These are phyloP conservation scores for Anagyrus pseudococci DNA, from an alignment of 2,888 invertebrate genomes.

Conservation along the genomic window DNA sequence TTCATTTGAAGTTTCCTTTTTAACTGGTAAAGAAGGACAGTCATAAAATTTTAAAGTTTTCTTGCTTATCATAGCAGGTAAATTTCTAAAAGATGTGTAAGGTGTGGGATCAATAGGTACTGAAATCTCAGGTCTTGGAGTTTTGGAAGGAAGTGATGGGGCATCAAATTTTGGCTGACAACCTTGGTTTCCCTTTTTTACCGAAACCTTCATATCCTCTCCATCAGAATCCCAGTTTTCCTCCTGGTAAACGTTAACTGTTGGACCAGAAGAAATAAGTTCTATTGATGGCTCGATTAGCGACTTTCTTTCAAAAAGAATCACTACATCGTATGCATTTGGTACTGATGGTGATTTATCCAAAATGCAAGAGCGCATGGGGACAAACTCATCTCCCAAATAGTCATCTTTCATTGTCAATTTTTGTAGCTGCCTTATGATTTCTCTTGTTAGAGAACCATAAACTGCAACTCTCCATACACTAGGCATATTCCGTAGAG, in stretches of 20 bases:
- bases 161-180: neutral
- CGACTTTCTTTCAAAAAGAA: slow-evolving; percentile 36
- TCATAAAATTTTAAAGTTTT: neutral
- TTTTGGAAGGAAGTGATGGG: neutral
- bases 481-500: slow-evolving; percentile 30
- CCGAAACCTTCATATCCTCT: too few relatives aligned
- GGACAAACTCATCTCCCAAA: slow-evolving; percentile 30
- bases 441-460: slow-evolving; percentile 29
- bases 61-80: neutral
- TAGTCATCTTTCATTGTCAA: slow-evolving; percentile 20
- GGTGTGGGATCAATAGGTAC: neutral
- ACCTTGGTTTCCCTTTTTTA: too few relatives aligned
- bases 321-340: slow-evolving; percentile 35
- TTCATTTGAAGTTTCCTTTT: too few relatives aligned
- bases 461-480: slow-evolving; percentile 32
- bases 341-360: slow-evolving; percentile 30
- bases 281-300: slow-evolving; percentile 25
- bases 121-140: neutral
- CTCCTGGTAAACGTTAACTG: slow-evolving; percentile 21
- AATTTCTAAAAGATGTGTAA: neutral
- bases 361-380: slow-evolving; percentile 30
- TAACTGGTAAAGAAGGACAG: neutral
- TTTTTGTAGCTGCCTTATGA: slow-evolving; percentile 20
- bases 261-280: slow-evolving; percentile 16
- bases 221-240: neutral